Evolutionary conservation across 2,888 invertebrate species (phyloP), one percentile per base, ranked within the genome.

Genomic region (Linyphia triangularis): DNA sequence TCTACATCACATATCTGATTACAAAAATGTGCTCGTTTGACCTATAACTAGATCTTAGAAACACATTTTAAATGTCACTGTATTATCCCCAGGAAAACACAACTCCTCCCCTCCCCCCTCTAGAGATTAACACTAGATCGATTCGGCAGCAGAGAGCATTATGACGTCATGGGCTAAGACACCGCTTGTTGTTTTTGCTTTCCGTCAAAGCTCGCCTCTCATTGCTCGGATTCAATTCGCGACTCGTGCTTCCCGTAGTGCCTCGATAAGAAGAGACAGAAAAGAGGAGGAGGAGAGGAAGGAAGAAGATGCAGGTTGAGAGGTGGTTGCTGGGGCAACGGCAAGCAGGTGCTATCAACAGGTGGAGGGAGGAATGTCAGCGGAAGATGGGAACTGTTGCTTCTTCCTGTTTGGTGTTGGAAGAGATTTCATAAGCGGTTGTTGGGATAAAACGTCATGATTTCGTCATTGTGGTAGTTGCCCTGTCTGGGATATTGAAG

Each of bases 241-340:
- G 19, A 59, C 28, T 19, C 57, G 75, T 33, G 16, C 59, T 19
- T 33, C 19, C 59, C 33, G 33, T 19, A 72, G n/a, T 1, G 24
- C 5, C 19, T 51, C 51, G 16, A 10, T 37, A 37, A 37, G 69
- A 9, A 72, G 43, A 51, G 26, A 37, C 26, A 2, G 63, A 6
- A n/a, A n/a, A n/a, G n/a, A 30, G 72, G 51, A 30, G 73, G 73
- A 57, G 22, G 28, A 10, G 57, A 37, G 61, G 30, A 9, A 33
- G 33, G 33, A 33, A 16, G 16, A 30, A 69, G 51, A 51, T 16
- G 5, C 51, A 51, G n/a, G 51, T n/a, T 51, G 51, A n/a, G n/a
- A n/a, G n/a, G 30, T 30, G 67, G 81, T 81, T 81, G 81, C 81
- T 51, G 51, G 28, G 81, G 69, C 69, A 69, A 81, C 81, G 57